Evolutionary conservation across 37 sponge, comb jelly and placozoan species (phyloP).

Genomic region (Geodia barretti): DNA sequence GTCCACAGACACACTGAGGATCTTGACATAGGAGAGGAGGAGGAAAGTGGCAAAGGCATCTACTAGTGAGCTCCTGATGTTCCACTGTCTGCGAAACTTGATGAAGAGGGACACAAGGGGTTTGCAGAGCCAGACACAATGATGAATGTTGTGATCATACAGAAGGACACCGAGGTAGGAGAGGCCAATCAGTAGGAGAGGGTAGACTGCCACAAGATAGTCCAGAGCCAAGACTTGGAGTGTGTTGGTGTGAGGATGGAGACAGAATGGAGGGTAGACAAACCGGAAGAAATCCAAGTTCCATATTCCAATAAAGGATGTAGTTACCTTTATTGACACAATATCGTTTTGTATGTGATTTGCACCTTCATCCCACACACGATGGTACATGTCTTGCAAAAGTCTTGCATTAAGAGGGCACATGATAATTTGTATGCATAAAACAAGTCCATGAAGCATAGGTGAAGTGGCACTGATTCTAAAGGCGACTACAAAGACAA

Average conservation of each 20-base stretch:
- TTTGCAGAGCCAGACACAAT: background rate
- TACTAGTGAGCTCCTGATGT: slow-evolving; percentile 17
- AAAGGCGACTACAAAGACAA: background rate
- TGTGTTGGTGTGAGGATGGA: background rate
- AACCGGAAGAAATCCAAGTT: slow-evolving; percentile 39
- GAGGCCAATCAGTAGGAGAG: slow-evolving; percentile 7
- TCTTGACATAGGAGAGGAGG: slow-evolving; percentile 24
- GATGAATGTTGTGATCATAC: background rate
- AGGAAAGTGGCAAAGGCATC: slow-evolving; percentile 50
- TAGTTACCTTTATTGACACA: background rate
- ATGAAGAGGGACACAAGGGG: slow-evolving; percentile 2
- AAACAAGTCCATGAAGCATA: background rate
- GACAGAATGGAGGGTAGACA: background rate
- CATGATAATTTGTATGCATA: background rate
- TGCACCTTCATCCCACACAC: background rate
- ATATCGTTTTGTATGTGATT: too few species aligned
- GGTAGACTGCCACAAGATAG: slow-evolving; percentile 25
- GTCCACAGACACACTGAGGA: slow-evolving; percentile 26
- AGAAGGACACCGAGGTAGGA: slow-evolving; percentile 2
- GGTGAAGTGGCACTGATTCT: background rate
- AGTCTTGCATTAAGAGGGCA: background rate
- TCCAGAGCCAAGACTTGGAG: slow-evolving; percentile 11
- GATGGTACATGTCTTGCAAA: too few species aligned
- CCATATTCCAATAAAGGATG: slow-evolving; percentile 16
- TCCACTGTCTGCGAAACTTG: background rate